Evolutionary conservation across 2,797 vertebrate species (phyloP), one percentile per base, ranked within the genome.

Genomic region (Danio kyathit): DNA sequence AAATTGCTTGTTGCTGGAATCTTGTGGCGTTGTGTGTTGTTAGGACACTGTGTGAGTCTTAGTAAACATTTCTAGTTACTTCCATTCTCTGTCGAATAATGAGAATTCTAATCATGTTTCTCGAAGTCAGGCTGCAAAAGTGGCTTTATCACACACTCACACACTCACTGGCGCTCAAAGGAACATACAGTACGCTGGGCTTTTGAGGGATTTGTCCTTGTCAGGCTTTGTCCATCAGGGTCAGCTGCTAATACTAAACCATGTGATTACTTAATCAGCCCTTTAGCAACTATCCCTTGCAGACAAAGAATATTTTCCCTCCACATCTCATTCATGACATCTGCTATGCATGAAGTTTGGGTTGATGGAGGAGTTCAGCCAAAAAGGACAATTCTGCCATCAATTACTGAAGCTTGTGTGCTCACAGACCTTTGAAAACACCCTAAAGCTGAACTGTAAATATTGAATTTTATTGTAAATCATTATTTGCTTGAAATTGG

Each of bases 221-320:
- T 83, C 82, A 76, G 67, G 83, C 74, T 80, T 78, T 87, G 74
- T 7, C 69, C 63, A 81, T 44, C 38, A 61, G 83, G 81, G 83
- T 88, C 87, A 88, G 85, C 89, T 88, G 88, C 83, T 86, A 80
- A 73, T 81, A 66, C 82, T 84, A 80, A 89, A n/a, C 41, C 66
- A 74, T 61, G 75, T 14, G 72, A 88, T 86, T 89, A 82, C 86
- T 88, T 88, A 54, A 21, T 74, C 64, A 60, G 46, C 54, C 14
- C 9, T 73, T 56, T 21, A 80, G 82, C 57, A 73, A 64, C 56
- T 70, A 46, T 43, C 56, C 6, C 14, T 80, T 10, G 21, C 17
- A 48, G 21, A 79, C 52, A 13, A 38, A 38, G 43, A 60, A 46
- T 61, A 29, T 71, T 13, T 69, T 10, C 44, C 9, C 10, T 46